Evolutionary conservation across 2,797 vertebrate species (phyloP).

Genomic region (Aldrovandia affinis): DNA sequence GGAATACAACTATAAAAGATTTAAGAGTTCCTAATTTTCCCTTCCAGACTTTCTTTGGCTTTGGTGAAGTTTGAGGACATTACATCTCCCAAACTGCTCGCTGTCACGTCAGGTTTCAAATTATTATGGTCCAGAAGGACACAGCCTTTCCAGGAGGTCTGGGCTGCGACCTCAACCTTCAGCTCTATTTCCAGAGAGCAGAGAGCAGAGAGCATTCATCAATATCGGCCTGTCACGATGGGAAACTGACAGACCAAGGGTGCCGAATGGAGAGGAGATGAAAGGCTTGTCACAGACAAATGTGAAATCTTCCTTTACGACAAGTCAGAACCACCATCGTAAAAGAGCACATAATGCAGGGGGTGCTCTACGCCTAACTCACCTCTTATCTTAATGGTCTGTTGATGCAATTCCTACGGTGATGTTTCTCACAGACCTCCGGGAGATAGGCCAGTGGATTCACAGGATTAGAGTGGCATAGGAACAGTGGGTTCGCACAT

Average conservation of each 20-base stretch:
- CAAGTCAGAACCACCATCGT: slow-evolving; percentile 25
- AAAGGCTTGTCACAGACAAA: slow-evolving; percentile 12
- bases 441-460: slow-evolving; percentile 47
- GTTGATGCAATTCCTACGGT: slow-evolving; percentile 65
- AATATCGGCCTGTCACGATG: slow-evolving; percentile 26
- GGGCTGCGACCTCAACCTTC: slow-evolving; percentile 19
- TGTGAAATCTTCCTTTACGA: slow-evolving; percentile 37
- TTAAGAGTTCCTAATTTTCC: neutral
- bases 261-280: neutral
- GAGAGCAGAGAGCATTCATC: slow-evolving; percentile 33
- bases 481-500: slow-evolving; percentile 12
- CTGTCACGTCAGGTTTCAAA: slow-evolving; percentile 14
- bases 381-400: slow-evolving; percentile 58
- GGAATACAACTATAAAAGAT: neutral
- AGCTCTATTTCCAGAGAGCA: slow-evolving; percentile 33
- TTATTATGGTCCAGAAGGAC: slow-evolving; percentile 17
- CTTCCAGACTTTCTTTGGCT: neutral
- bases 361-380: slow-evolving; percentile 45
- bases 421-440: slow-evolving; percentile 52
- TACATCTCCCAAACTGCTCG: neutral
- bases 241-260: slow-evolving; percentile 20
- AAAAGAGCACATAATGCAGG: slow-evolving; percentile 20
- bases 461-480: slow-evolving; percentile 45
- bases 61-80: neutral
- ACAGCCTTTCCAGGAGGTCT: slow-evolving; percentile 10